Evolutionary conservation across 2,113 vertebrate species (phyloP).

Genomic region (Promerops cafer): DNA sequence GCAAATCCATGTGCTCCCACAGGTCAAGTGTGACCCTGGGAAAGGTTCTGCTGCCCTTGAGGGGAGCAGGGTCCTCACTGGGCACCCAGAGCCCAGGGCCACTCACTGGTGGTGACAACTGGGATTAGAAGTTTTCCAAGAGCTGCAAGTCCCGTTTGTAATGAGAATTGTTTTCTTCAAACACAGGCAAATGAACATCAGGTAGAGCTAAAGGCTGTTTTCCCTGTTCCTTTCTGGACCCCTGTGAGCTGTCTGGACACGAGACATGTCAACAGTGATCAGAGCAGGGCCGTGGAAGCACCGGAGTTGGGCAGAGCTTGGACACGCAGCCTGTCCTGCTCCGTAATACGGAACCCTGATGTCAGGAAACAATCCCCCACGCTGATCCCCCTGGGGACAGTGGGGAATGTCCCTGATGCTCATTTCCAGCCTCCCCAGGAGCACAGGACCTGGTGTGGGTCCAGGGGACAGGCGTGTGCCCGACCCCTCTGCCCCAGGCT

Average conservation of each 20-base stretch:
- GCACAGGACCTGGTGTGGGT: background rate
- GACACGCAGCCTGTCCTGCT: background rate
- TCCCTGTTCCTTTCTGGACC: background rate
- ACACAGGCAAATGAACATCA: background rate
- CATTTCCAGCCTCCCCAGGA: background rate
- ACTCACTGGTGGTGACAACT: background rate
- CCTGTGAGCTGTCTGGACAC: background rate
- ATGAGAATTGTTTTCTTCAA: background rate
- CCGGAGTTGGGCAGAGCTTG: fast-evolving
- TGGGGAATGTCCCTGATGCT: fast-evolving
- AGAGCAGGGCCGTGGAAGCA: background rate
- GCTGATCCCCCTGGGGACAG: background rate
- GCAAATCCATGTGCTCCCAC: background rate
- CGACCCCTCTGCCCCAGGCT: background rate
- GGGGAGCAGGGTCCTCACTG: background rate
- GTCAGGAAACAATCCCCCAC: fast-evolving
- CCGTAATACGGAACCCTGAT: background rate
- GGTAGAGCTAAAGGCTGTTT: background rate
- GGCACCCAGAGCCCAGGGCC: background rate
- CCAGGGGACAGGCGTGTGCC: background rate
- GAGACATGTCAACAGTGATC: fast-evolving
- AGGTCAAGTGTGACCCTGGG: background rate
- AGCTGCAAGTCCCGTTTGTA: background rate
- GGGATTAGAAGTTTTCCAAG: background rate
- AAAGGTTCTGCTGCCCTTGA: background rate